phyloP scores from a whole-genome alignment of 2,888 invertebrate species.

The Diloba caeruleocephala region DNA sequence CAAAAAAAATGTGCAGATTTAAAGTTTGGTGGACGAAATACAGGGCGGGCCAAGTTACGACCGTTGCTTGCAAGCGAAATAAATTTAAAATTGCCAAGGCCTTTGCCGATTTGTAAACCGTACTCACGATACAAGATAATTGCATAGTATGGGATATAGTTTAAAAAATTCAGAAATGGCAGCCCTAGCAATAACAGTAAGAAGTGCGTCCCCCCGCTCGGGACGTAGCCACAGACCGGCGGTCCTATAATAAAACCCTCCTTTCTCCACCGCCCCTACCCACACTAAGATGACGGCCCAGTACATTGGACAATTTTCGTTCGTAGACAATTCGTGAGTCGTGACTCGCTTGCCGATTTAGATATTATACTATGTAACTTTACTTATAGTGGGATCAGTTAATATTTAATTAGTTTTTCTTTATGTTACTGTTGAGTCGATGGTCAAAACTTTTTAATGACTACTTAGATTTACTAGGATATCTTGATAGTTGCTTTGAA shows the following conservation, averaged over 20 bases:
- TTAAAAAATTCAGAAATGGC: conserved; percentile 61
- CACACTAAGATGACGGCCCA: conserved; percentile 81
- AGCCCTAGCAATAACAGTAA: conserved; percentile 78
- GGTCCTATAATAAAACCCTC: conserved; percentile 82
- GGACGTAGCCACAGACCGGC: conserved; percentile 71
- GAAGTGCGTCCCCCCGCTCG: conserved; percentile 74
- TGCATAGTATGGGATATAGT: background rate
- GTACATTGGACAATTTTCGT: conserved; percentile 86
- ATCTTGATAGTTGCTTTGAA: too few species aligned
- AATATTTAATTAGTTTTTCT: background rate
- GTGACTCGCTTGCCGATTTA: conserved; percentile 81
- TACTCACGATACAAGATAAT: too few species aligned
- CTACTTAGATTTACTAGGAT: too few species aligned
- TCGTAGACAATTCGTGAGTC: conserved; percentile 66
- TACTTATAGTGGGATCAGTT: background rate
- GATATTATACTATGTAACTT: conserved; percentile 56
- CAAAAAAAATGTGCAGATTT: too few species aligned
- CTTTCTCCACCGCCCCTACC: conserved; percentile 62
- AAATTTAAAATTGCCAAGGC: too few species aligned
- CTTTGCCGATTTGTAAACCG: background rate
- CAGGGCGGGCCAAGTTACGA: too few species aligned
- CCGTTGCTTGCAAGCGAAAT: too few species aligned
- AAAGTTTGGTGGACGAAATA: too few species aligned
- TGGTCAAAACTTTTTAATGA: too few species aligned
- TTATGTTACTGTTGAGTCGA: too few species aligned